A percentile compares a stretch with the other conserved stretches of the same genome.
phyloP scores from a whole-genome alignment of 2,113 vertebrate genomes.

The Promerops cafer region DNA sequence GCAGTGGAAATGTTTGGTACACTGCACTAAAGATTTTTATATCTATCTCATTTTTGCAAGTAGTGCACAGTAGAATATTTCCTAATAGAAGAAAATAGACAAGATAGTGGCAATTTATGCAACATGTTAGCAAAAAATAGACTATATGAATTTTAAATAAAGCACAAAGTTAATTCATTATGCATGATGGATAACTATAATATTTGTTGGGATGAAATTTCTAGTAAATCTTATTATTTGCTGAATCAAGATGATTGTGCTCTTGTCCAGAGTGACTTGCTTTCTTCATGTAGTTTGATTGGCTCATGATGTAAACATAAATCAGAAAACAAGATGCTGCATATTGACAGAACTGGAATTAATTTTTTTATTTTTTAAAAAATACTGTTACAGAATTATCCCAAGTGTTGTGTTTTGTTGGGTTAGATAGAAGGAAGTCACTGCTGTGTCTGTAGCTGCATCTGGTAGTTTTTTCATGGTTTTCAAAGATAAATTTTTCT shows the following conservation, averaged over 20 bases:
- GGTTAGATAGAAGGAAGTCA: neutral
- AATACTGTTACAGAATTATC: neutral
- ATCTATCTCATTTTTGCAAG: neutral
- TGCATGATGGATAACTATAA: conserved; percentile 9
- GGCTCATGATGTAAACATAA: neutral
- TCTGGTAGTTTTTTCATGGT: neutral
- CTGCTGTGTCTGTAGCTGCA: neutral
- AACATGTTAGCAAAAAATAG: neutral
- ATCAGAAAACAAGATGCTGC: neutral
- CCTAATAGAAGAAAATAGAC: neutral
- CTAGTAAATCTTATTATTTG: neutral
- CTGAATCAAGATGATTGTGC: neutral
- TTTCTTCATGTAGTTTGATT: neutral
- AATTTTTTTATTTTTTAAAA: neutral
- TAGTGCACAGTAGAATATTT: neutral
- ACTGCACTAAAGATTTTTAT: neutral
- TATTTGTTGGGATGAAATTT: neutral
- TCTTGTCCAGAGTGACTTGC: neutral
- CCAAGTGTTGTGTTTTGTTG: neutral
- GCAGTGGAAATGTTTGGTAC: neutral
- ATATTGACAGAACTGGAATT: neutral
- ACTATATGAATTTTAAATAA: conserved; percentile 17
- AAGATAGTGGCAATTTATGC: neutral
- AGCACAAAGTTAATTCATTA: conserved; percentile 22
- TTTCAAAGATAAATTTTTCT: neutral